Evolutionary conservation across 2,113 vertebrate species (phyloP), one percentile per base, ranked within the genome.

Genomic region (Pterocles orientalis): DNA sequence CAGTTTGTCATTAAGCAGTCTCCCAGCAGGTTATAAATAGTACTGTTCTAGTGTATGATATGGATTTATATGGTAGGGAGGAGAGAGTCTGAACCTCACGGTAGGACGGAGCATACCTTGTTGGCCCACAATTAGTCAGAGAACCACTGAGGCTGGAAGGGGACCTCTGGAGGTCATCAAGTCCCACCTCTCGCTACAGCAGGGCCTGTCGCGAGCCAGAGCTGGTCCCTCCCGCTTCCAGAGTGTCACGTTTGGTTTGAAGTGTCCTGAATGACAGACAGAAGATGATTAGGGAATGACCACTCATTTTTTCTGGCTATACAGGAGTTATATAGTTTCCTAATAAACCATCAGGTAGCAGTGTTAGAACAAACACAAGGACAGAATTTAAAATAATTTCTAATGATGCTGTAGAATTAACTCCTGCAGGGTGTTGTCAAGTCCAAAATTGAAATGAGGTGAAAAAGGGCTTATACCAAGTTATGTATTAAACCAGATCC

Each of bases 61-160:
- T 66, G 92, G 95, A 95, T 97, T 96, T 96, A 97, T 96, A 96
- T 95, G 96, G 96, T 91, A 66, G 86, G 86, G 86, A 93, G 77
- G 29, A 91, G 84, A 51, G 62, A 24, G 50, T 1, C 71, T 53
- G 75, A 64, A 34, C 41, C 53, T 56, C n/a, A 4, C 10, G 48
- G 43, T 33, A 24, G 15, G 48, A 57, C 43, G 81, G 41, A 84
- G 64, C 9, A 1, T 20, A 34, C 57, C 53, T 21, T 23, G 72
- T n/a, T 39, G 80, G 56, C 77, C 68, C 54, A 39, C 77, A 33
- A 4, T 60, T 26, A 15, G 34, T 3, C 31, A 41, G 16, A 31
- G 57, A 57, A 29, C 7, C 39, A 43, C 13, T 51, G 10, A 8
- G 60, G 72, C 3, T 61, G 72, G 86, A 57, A 83, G n/a, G n/a